Conservation (phyloP, 1,140 invertebrate species). For the Himalopsyche phryganea region DNA sequence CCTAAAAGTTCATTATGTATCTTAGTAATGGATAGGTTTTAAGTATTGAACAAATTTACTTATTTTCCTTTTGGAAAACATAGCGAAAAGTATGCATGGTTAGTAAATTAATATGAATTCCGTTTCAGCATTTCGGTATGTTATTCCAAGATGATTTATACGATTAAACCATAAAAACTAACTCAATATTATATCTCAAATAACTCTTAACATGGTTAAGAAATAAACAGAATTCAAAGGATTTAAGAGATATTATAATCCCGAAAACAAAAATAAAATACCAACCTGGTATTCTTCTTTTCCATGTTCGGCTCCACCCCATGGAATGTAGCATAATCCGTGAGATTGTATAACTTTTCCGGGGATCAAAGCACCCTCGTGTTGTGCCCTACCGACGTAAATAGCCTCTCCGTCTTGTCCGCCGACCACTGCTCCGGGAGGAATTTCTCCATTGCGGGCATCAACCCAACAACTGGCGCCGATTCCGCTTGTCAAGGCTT, state of each 20-base stretch:
- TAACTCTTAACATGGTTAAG: no score
- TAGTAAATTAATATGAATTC: no score
- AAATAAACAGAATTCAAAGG: no score
- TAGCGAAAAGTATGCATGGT: no score
- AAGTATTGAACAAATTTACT: no score
- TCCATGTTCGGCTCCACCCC: conserved; percentile 74
- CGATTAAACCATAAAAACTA: no score
- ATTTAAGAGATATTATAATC: neutral
- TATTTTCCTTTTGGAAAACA: no score
- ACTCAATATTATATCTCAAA: no score
- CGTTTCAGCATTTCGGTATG: no score
- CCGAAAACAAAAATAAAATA: neutral
- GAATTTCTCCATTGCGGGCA: conserved; percentile 60
- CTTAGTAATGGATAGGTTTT: no score
- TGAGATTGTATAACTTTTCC: conserved; percentile 74
- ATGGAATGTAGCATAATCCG: conserved; percentile 70
- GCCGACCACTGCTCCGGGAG: conserved; percentile 67
- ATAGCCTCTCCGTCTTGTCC: conserved; percentile 71
- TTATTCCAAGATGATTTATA: no score
- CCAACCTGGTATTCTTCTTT: conserved; percentile 70
- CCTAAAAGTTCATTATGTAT: conserved; percentile 39
- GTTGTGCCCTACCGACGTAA: conserved; percentile 67
- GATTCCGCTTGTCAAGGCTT: conserved; percentile 28
- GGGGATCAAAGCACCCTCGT: conserved; percentile 73
- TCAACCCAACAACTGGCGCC: conserved; percentile 62